Conservation (phyloP, 2,797 vertebrate species). For the Chloroceryle amazona region DNA sequence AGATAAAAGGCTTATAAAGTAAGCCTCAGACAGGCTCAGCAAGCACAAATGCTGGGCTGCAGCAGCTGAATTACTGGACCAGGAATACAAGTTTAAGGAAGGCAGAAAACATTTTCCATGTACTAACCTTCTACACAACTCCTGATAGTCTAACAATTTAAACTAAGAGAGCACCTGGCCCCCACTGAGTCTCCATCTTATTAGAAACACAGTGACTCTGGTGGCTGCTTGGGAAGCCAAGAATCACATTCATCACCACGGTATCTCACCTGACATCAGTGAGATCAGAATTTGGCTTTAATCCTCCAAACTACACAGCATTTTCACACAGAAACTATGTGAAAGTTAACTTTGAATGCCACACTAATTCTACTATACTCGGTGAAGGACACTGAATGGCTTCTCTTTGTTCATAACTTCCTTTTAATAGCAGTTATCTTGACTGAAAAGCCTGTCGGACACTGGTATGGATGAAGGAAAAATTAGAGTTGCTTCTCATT, state of each 20-base stretch:
- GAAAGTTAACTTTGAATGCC: constrained; percentile 34
- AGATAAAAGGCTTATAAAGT: not conserved
- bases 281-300: constrained; percentile 64
- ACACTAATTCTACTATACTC: not conserved
- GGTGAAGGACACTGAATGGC: not conserved
- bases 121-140: not conserved
- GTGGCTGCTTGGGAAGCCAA: constrained; percentile 25
- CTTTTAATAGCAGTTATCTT: not conserved
- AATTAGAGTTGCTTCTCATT: not conserved
- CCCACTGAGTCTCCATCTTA: not conserved
- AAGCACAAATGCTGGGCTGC: not conserved
- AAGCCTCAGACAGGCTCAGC: not conserved
- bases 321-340: not conserved
- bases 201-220: constrained; percentile 50
- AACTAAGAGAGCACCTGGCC: constrained; percentile 48
- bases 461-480: not conserved
- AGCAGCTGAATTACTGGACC: not conserved
- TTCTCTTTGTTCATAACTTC: not conserved
- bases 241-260: constrained; percentile 25
- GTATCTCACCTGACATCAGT: constrained; percentile 54
- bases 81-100: not conserved
- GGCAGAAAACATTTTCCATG: constrained; percentile 36
- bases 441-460: not conserved
- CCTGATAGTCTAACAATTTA: not conserved
- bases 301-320: not conserved